A percentile compares a stretch with the other conserved stretches of the same genome.
These are phyloP conservation scores for Apis cerana DNA, from an alignment of 1,140 invertebrate genomes.

Conservation along the genomic window DNA sequence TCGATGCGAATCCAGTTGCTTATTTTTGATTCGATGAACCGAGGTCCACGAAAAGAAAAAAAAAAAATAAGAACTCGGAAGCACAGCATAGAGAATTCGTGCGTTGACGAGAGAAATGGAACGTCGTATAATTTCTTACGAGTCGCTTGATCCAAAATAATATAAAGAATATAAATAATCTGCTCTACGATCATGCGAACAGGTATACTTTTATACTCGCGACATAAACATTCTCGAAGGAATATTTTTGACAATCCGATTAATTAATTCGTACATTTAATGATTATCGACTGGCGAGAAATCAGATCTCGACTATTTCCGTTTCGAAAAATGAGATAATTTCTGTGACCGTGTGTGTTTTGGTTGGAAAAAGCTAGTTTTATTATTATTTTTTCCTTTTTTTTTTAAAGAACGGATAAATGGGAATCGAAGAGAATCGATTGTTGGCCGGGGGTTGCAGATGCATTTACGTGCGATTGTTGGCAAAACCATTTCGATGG, in stretches of 20 bases:
- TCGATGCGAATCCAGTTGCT: background rate
- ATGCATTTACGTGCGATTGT: background rate
- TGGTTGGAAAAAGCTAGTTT: background rate
- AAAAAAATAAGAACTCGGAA: background rate
- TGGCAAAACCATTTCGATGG: background rate
- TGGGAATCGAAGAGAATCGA: background rate
- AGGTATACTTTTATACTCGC: too few relatives aligned
- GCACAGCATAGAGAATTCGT: too few relatives aligned
- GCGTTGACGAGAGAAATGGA: too few relatives aligned
- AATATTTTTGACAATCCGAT: background rate
- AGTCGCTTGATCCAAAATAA: too few relatives aligned
- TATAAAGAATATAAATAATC: too few relatives aligned
- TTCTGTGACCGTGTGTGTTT: background rate
- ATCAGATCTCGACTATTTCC: background rate
- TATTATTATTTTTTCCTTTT: too few relatives aligned
- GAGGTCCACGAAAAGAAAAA: background rate
- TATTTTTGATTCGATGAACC: conserved; percentile 13
- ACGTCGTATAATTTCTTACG: too few relatives aligned
- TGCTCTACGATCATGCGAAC: too few relatives aligned
- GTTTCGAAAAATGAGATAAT: background rate
- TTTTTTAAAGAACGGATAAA: background rate
- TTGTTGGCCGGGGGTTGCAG: background rate
- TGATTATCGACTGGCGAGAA: background rate
- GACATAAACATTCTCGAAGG: background rate
- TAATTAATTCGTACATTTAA: background rate